Evolutionary conservation across 2,888 invertebrate species (phyloP).

Genomic region (Synanthedon formicaeformis): DNA sequence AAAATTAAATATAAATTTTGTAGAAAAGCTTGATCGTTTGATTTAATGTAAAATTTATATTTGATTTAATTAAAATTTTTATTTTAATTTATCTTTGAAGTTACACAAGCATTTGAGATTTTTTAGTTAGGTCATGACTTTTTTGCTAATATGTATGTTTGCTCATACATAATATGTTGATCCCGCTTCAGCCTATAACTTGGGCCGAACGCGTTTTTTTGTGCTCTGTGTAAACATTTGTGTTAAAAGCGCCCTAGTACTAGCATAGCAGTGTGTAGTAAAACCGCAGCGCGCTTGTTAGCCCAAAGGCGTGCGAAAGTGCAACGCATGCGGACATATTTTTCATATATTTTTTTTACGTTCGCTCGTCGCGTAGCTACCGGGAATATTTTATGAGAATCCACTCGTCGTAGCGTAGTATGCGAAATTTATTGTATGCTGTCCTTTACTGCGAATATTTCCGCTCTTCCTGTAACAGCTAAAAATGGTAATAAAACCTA

Average conservation of each 20-base stretch:
- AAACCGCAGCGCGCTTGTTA: conserved; percentile 1
- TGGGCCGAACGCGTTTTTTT: conserved; percentile 1
- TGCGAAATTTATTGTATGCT: neutral
- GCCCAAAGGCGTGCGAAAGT: conserved; percentile 3
- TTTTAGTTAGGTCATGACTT: too few relatives aligned
- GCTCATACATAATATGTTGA: neutral
- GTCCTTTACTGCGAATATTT: too few relatives aligned
- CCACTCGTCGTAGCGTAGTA: neutral
- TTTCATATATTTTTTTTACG: neutral
- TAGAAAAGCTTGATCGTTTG: too few relatives aligned
- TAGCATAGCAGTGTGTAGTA: neutral
- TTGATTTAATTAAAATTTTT: too few relatives aligned
- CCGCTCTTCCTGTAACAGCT: too few relatives aligned
- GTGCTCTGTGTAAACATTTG: conserved; percentile 4
- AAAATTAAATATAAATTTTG: too few relatives aligned
- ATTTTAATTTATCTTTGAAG: too few relatives aligned
- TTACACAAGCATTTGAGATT: too few relatives aligned
- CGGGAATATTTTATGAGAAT: neutral
- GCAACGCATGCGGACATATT: neutral
- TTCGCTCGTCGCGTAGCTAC: neutral
- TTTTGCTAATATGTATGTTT: too few relatives aligned
- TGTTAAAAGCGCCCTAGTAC: conserved; percentile 2
- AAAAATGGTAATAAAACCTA: too few relatives aligned
- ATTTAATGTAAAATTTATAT: too few relatives aligned
- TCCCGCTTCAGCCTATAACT: neutral